A percentile compares a stretch with the other conserved stretches of the same genome.
These are phyloP conservation scores for Tenodera sinensis DNA, from an alignment of 2,888 invertebrate genomes.

Conservation along the genomic window DNA sequence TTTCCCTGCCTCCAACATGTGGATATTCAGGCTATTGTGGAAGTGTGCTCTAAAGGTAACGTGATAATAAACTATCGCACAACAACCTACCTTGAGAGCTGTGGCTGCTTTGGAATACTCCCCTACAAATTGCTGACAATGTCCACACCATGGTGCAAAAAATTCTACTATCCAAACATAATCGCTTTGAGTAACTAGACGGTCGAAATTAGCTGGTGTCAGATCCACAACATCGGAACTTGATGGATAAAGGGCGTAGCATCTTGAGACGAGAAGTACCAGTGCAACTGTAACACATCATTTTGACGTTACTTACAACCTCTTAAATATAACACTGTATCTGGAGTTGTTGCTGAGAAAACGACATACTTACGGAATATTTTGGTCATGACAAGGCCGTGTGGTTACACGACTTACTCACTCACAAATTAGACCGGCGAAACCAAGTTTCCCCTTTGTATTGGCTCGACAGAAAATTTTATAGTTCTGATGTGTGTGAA, in stretches of 20 bases:
- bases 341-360: not conserved
- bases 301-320: not conserved
- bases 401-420: not conserved
- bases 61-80: no score
- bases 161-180: constrained; percentile 95
- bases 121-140: constrained; percentile 83
- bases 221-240: constrained; percentile 76
- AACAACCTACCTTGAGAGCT: constrained; percentile 71
- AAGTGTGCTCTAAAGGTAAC: no score
- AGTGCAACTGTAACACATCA: not conserved
- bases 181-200: constrained; percentile 75
- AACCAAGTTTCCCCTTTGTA: not conserved
- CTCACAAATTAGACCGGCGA: not conserved
- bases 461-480: not conserved
- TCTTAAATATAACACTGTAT: not conserved
- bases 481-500: not conserved
- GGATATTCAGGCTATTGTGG: no score
- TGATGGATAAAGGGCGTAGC: constrained; percentile 36
- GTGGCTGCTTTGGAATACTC: constrained; percentile 92
- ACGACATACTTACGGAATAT: not conserved
- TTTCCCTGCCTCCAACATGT: no score
- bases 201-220: constrained; percentile 84
- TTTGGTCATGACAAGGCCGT: not conserved
- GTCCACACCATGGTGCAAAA: constrained; percentile 95
- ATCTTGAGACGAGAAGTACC: not conserved